A percentile compares a stretch with the other conserved stretches of the same genome.
Conservation (phyloP, 53 echinoderm and acorn worm genomes). For the Holothuria leucospilota region DNA sequence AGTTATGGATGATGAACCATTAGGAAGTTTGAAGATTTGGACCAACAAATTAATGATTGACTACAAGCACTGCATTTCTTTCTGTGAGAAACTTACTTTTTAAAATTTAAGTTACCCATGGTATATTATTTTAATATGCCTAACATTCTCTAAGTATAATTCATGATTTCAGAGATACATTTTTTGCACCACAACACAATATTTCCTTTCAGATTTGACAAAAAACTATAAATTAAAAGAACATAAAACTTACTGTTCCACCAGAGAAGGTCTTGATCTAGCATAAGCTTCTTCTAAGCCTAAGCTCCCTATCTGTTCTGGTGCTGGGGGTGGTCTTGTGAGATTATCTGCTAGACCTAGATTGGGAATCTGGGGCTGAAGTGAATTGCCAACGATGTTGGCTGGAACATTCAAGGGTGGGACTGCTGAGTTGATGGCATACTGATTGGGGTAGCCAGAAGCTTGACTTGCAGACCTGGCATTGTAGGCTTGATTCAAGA, state of each 20-base stretch:
- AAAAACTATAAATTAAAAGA: too few relatives aligned
- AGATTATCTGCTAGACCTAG: constrained; percentile 61
- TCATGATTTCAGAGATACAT: too few relatives aligned
- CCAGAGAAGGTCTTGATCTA: constrained; percentile 64
- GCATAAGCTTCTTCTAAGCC: constrained; percentile 70
- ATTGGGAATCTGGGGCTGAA: constrained; percentile 55
- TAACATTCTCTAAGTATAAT: too few relatives aligned
- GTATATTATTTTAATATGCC: too few relatives aligned
- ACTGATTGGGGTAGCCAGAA: constrained; percentile 43
- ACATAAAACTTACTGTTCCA: constrained; percentile 68
- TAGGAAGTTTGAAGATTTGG: too few relatives aligned
- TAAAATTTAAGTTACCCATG: too few relatives aligned
- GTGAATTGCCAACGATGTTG: constrained; percentile 41
- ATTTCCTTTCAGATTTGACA: too few relatives aligned
- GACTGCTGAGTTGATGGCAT: constrained; percentile 43
- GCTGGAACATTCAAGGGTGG: constrained; percentile 34
- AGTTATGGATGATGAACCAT: too few relatives aligned
- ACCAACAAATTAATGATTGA: too few relatives aligned
- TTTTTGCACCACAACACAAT: too few relatives aligned
- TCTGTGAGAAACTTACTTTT: too few relatives aligned
- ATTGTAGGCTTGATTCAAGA: constrained; percentile 77
- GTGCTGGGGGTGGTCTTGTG: constrained; percentile 42
- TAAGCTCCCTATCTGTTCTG: constrained; percentile 65
- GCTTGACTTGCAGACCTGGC: constrained; percentile 19
- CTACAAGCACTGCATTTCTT: too few relatives aligned